phyloP scores from a whole-genome alignment of 2,113 vertebrate genomes.

The Tor tambroides region DNA sequence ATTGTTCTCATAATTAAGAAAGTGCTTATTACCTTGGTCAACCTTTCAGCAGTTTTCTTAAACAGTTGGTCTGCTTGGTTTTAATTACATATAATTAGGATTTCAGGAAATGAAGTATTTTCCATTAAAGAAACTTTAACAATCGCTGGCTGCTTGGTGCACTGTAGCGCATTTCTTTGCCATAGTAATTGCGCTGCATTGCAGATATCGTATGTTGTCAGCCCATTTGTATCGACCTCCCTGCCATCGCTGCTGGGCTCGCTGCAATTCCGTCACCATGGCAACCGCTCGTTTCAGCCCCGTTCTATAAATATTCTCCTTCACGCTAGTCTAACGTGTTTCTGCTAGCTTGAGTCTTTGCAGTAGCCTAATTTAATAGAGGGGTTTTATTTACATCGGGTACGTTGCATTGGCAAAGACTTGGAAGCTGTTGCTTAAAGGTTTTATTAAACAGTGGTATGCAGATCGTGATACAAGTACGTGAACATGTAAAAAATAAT shows the following conservation, averaged over 20 bases:
- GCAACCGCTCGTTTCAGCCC: conserved; percentile 52
- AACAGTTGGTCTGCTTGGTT: background rate
- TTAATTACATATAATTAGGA: background rate
- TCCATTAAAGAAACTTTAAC: background rate
- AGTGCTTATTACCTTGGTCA: background rate
- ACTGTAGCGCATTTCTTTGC: conserved; percentile 21
- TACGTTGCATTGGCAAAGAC: background rate
- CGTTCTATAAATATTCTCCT: conserved; percentile 43
- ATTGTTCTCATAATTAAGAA: background rate
- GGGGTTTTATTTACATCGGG: conserved; percentile 10
- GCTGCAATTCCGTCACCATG: conserved; percentile 57
- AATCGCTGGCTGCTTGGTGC: background rate
- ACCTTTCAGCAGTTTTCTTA: background rate
- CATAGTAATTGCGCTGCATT: conserved; percentile 51
- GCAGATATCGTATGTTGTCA: conserved; percentile 51
- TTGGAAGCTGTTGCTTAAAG: background rate
- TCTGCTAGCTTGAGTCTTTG: conserved; percentile 46
- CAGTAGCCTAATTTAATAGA: background rate
- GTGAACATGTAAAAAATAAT: background rate
- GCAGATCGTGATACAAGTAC: background rate
- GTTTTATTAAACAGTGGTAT: background rate
- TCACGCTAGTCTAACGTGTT: conserved; percentile 50
- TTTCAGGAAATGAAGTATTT: conserved; percentile 5
- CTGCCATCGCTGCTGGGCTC: conserved; percentile 49
- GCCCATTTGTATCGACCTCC: conserved; percentile 46